phyloP scores from a whole-genome alignment of 2,113 vertebrate genomes.

The Cynoglossus semilaevis region DNA sequence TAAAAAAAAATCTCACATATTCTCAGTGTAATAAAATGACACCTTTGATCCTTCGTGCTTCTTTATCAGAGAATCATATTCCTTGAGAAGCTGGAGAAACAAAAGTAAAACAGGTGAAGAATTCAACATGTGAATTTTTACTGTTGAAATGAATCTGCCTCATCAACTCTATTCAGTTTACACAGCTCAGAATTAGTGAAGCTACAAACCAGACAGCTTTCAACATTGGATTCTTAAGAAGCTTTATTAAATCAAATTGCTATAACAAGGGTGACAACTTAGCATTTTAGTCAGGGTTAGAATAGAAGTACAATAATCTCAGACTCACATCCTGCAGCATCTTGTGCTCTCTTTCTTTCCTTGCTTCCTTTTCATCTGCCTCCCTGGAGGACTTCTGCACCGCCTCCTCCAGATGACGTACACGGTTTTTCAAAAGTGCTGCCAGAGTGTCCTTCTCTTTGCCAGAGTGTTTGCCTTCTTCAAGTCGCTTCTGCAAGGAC shows the following conservation, averaged over 20 bases:
- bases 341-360: constrained; percentile 83
- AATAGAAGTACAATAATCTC: neutral
- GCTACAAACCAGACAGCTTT: no score
- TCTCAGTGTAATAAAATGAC: constrained; percentile 5
- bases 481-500: constrained; percentile 82
- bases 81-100: constrained; percentile 81
- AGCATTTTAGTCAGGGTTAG: no score
- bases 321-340: constrained; percentile 92
- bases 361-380: constrained; percentile 84
- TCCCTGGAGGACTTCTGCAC: constrained; percentile 81
- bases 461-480: constrained; percentile 80
- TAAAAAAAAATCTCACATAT: neutral
- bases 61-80: constrained; percentile 87
- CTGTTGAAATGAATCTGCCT: no score
- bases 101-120: neutral
- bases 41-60: constrained; percentile 90
- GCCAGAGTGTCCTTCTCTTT: constrained; percentile 85
- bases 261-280: no score
- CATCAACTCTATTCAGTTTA: no score
- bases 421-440: constrained; percentile 72
- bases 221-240: neutral
- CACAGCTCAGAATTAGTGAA: no score
- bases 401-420: constrained; percentile 83
- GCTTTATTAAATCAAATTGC: no score
- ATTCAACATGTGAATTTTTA: no score